These are phyloP conservation scores for Tillus elongatus DNA, from an alignment of 2,888 invertebrate species.

Conservation along the genomic window DNA sequence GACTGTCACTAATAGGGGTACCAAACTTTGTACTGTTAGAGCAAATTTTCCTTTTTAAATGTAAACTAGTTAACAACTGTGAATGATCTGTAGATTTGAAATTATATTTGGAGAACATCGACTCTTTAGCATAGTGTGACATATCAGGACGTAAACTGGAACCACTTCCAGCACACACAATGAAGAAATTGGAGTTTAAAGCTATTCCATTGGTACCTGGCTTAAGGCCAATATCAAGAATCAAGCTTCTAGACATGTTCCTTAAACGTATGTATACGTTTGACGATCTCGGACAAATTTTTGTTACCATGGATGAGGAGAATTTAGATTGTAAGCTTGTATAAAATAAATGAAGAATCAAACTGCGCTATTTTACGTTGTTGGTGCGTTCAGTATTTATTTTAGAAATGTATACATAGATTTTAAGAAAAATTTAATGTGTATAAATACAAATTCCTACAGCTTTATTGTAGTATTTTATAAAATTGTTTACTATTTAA, in stretches of 20 bases:
- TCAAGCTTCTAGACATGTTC: conserved; percentile 78
- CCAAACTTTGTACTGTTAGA: conserved; percentile 78
- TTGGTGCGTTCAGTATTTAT: no score
- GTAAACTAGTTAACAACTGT: conserved; percentile 67
- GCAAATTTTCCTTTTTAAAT: conserved; percentile 73
- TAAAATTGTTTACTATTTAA: no score
- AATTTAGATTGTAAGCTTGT: no score
- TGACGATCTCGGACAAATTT: conserved; percentile 88
- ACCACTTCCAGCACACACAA: conserved; percentile 60
- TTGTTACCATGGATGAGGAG: conserved; percentile 52
- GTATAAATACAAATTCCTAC: no score
- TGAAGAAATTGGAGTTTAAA: conserved; percentile 47
- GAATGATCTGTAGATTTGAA: conserved; percentile 81
- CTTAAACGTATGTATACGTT: conserved; percentile 84
- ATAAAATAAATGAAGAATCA: no score
- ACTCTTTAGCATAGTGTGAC: conserved; percentile 74
- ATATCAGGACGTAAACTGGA: conserved; percentile 64
- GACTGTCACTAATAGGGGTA: conserved; percentile 74
- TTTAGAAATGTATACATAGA: no score
- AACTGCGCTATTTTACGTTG: no score
- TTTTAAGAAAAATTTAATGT: no score
- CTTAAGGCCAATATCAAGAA: conserved; percentile 73
- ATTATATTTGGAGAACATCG: conserved; percentile 64
- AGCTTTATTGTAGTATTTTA: no score
- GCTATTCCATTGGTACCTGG: conserved; percentile 78